These are phyloP conservation scores for Nesometra sesokonis DNA, from an alignment of 35 echinoderm and acorn worm species.

Conservation along the genomic window DNA sequence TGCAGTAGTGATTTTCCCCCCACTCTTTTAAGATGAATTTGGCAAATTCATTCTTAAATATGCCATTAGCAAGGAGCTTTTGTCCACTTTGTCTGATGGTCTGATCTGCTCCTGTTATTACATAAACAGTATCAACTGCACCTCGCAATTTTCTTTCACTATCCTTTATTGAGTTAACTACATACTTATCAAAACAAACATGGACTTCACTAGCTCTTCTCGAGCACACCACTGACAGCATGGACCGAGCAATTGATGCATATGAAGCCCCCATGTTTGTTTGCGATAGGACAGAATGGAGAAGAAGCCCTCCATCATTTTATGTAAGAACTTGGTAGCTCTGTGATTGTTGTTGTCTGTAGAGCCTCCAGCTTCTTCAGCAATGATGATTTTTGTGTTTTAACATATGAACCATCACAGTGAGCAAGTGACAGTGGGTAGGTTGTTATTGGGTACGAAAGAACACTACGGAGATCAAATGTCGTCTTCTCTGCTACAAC, in stretches of 20 bases:
- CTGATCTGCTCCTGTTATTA: slow-evolving; percentile 48
- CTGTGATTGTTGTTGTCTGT: slow-evolving; percentile 7
- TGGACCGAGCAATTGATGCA: slow-evolving; percentile 21
- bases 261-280: slow-evolving; percentile 7
- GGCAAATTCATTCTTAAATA: slow-evolving; percentile 61
- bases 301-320: slow-evolving; percentile 12
- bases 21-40: slow-evolving; percentile 55
- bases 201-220: slow-evolving; percentile 18
- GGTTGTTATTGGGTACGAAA: slow-evolving; percentile 50
- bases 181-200: slow-evolving; percentile 41
- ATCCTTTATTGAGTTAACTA: slow-evolving; percentile 31
- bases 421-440: slow-evolving; percentile 58
- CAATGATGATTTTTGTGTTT: not conserved
- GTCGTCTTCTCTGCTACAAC: slow-evolving; percentile 45
- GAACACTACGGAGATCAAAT: slow-evolving; percentile 35
- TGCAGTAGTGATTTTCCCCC: slow-evolving; percentile 34
- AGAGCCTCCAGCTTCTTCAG: slow-evolving; percentile 1
- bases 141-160: slow-evolving; percentile 35
- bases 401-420: slow-evolving; percentile 44
- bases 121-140: slow-evolving; percentile 9
- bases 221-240: slow-evolving; percentile 20
- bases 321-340: not conserved
- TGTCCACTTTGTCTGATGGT: slow-evolving; percentile 42
- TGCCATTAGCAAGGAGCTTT: slow-evolving; percentile 46
- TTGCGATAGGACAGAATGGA: slow-evolving; percentile 21